phyloP scores from a whole-genome alignment of 53 echinoderm and acorn worm genomes.

The Astropecten irregularis region DNA sequence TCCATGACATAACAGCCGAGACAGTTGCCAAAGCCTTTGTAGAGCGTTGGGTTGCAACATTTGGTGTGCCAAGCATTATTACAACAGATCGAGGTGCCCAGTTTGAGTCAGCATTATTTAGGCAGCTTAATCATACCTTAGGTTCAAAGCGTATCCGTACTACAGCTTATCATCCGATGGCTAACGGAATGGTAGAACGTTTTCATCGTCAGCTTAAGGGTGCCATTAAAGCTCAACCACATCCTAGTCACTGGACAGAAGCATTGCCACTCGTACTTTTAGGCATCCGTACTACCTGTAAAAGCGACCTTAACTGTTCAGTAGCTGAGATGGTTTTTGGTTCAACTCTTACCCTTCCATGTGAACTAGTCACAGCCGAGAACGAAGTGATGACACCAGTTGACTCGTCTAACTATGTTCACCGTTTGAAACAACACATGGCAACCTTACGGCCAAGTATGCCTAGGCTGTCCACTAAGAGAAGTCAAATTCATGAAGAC shows the following conservation, averaged over 20 bases:
- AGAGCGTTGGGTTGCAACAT: slow-evolving; percentile 51
- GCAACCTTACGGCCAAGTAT: slow-evolving; percentile 7
- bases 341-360: slow-evolving; percentile 52
- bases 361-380: slow-evolving; percentile 20
- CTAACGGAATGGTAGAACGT: slow-evolving; percentile 59
- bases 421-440: slow-evolving; percentile 44
- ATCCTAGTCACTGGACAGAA: slow-evolving; percentile 51
- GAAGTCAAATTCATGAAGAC: not conserved
- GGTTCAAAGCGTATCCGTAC: slow-evolving; percentile 59
- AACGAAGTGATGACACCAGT: not conserved
- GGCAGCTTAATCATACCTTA: slow-evolving; percentile 2
- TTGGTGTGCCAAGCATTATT: slow-evolving; percentile 46
- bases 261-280: slow-evolving; percentile 41
- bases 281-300: slow-evolving; percentile 40
- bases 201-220: slow-evolving; percentile 64
- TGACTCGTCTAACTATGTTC: slow-evolving; percentile 39
- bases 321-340: slow-evolving; percentile 67
- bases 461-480: not conserved
- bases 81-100: slow-evolving; percentile 70
- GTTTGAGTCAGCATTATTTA: slow-evolving; percentile 64
- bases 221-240: slow-evolving; percentile 49
- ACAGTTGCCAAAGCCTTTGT: slow-evolving; percentile 63
- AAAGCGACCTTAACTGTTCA: slow-evolving; percentile 41
- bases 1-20: slow-evolving; percentile 64
- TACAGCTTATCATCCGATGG: slow-evolving; percentile 63